phyloP scores from a whole-genome alignment of 1,140 invertebrate species.

The Trialeurodes vaporariorum region DNA sequence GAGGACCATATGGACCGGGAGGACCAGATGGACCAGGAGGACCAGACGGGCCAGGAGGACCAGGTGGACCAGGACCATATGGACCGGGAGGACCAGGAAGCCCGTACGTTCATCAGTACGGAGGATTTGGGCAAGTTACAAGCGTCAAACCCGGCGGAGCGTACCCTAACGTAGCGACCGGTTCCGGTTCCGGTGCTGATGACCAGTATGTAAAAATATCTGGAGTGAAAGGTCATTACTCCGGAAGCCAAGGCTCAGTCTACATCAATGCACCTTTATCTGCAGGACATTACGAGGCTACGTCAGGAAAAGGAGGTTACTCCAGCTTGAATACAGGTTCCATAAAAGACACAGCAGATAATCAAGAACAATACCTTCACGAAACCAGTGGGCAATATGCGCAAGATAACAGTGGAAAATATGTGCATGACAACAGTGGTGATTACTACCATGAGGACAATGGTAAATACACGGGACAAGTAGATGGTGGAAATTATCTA shows the following conservation, averaged over 20 bases:
- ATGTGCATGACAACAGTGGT: conserved; percentile 30
- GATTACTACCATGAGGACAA: conserved; percentile 26
- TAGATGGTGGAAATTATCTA: not conserved
- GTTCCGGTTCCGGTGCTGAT: conserved; percentile 9
- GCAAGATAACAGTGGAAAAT: conserved; percentile 34
- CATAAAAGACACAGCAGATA: conserved; percentile 31
- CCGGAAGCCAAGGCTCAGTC: not conserved
- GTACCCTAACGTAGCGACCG: conserved; percentile 15
- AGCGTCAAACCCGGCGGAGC: conserved; percentile 9
- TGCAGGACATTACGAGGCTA: conserved; percentile 12
- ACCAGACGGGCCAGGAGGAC: conserved; percentile 13
- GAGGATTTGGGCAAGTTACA: conserved; percentile 2
- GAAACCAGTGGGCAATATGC: conserved; percentile 28
- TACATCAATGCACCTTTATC: not conserved
- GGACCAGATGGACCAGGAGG: conserved; percentile 1
- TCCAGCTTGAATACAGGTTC: conserved; percentile 36
- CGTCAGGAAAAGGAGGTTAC: conserved; percentile 37
- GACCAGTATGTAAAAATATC: conserved; percentile 1
- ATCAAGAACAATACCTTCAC: no score
- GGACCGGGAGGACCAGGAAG: conserved; percentile 7
- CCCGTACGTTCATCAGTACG: conserved; percentile 9
- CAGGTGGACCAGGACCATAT: conserved; percentile 10
- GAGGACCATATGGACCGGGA: conserved; percentile 12
- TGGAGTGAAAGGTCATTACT: conserved; percentile 1
- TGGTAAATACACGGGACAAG: conserved; percentile 19